Base-by-base conservation (phyloP, 2,888 invertebrate species). In the Trissolcus brochymenae region DNA sequence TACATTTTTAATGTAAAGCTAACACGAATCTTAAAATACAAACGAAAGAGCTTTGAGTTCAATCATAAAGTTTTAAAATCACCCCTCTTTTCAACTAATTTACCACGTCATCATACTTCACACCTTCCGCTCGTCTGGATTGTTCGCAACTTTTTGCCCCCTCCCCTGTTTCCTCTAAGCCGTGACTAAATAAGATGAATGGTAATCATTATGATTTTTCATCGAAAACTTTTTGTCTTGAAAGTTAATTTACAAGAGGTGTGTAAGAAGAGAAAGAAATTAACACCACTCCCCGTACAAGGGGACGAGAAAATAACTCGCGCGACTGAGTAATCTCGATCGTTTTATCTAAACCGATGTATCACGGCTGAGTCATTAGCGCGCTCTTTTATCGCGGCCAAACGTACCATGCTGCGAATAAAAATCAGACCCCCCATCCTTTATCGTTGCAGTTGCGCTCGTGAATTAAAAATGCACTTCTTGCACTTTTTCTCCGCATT, bases 141-240 rank as follows among this genome's bases (percentile, higher is more conserved):
- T 65, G 64, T 64, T 51, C 49, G 53, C 54, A 35, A 25, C 40
- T 68, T 60, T 59, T 49, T 70, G 50, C 40, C 53, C 67, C 56
- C 21, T 43, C 53, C 67, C 56, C 21, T 43, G 46, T 19, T 9
- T 35, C 50, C 17, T 66, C 60, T n/a, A 54, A n/a, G 40, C 53
- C 16, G 43, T 29, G 50, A 70, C 41, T 61, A 70, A 55, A 35
- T 60, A 55, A 61, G 70, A 70, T 40, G 40, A 61, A 70, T 35
- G 50, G 35, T 49, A 49, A 50, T 50, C 17, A 35, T 60, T 41
- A 68, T 51, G n/a, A 55, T 56, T 51, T 49, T 50, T n/a, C 46
- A 46, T 46, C 46, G 14, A 2, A 49, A 25, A 16, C 46, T 16
- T 46, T 16, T 46, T 14, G n/a, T 35, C 57, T 57, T 9, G n/a